Percentiles rank a stretch among this genome's conserved stretches.
Conservation (phyloP, 2,888 invertebrate species). For the Lasioglossum calceatum region DNA sequence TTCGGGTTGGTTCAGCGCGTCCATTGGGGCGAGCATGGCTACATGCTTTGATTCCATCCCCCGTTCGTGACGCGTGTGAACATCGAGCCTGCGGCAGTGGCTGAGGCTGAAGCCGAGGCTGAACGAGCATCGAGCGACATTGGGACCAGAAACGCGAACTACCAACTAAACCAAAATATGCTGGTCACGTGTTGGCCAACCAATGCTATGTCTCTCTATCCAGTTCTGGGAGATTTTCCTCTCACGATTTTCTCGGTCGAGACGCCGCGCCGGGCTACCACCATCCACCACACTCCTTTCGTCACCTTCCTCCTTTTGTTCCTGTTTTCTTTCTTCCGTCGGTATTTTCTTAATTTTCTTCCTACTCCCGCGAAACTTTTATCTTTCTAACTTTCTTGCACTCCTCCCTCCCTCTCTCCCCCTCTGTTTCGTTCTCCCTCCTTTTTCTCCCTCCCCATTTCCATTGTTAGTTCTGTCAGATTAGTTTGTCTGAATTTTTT, state of each 20-base stretch:
- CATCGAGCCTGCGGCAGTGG: constrained; percentile 36
- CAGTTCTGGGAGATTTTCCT: constrained; percentile 66
- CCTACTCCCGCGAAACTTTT: constrained; percentile 1
- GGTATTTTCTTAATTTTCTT: constrained; percentile 26
- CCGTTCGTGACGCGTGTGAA: constrained; percentile 46
- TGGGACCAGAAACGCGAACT: constrained; percentile 62
- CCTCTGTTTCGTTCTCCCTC: background rate
- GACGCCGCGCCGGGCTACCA: background rate
- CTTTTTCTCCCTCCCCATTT: background rate
- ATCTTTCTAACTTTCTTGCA: background rate
- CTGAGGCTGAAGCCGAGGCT: constrained; percentile 30
- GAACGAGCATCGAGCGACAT: constrained; percentile 66
- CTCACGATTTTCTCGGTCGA: constrained; percentile 60
- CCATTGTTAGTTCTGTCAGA: background rate
- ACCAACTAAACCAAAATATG: constrained; percentile 69
- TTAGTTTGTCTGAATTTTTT: background rate
- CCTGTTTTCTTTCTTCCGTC: background rate
- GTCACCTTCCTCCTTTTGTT: background rate
- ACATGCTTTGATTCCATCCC: constrained; percentile 67
- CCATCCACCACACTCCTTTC: constrained; percentile 16
- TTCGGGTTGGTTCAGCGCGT: constrained; percentile 57
- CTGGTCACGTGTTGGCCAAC: constrained; percentile 79
- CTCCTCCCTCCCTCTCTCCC: too few relatives aligned
- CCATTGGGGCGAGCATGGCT: constrained; percentile 36
- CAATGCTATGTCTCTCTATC: constrained; percentile 77